Base-by-base conservation (phyloP, 1,140 invertebrate species). In the Cephus cinctus region DNA sequence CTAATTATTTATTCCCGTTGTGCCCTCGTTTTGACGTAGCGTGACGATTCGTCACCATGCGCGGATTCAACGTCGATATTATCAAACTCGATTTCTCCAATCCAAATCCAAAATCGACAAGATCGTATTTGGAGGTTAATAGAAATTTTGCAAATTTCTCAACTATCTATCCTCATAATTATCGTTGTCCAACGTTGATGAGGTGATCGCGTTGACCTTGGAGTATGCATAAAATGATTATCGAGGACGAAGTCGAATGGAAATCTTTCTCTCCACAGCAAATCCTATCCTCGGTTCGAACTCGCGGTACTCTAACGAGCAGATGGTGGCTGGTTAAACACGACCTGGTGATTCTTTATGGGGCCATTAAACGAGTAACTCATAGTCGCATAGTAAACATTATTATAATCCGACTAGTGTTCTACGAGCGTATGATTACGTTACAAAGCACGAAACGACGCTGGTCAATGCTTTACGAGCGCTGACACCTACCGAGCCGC, bases 1-100 rank as follows among this genome's bases (percentile, higher is more conserved):
- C 34, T 70, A 71, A 71, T 71, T 71, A 69, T 69, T 71, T 62
- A 64, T 66, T 61, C 56, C 56, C 42, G 53, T 58, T 59, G 53
- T 60, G 50, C 44, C 55, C 62, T 66, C 52, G 40, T 59, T 61
- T 50, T 46, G 23, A 56, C 53, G 42, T 52, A 18, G 48, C 55
- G 38, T 55, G 52, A 65, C 55, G 52, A 65, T 53, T 52, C 47
- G 42, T 49, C n/a, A n/a, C n/a, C n/a, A n/a, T n/a, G n/a, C n/a
- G n/a, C n/a, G n/a, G n/a, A n/a, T n/a, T n/a, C n/a, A n/a, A n/a
- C n/a, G n/a, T n/a, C n/a, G n/a, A n/a, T n/a, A n/a, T n/a, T n/a
- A n/a, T n/a, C n/a, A n/a, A n/a, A n/a, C n/a, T n/a, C n/a, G n/a
- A n/a, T n/a, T n/a, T n/a, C n/a, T n/a, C n/a, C n/a, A n/a, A n/a